phyloP scores from a whole-genome alignment of 92 coral and sea anemone species.

The Umimayanthus chanpuru region DNA sequence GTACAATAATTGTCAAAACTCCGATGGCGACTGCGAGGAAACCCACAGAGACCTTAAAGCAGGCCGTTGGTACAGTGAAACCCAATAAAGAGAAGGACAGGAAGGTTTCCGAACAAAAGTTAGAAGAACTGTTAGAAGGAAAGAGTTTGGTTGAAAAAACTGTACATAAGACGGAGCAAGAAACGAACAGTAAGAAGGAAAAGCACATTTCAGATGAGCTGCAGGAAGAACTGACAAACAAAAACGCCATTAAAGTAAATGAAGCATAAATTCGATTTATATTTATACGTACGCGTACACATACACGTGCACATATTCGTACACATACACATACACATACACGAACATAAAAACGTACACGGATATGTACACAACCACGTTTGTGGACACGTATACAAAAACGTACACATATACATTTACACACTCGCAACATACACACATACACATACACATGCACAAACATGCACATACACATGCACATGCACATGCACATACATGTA shows the following conservation, averaged over 20 bases:
- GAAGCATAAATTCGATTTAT: conserved; percentile 27
- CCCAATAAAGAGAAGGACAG: neutral
- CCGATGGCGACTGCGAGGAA: neutral
- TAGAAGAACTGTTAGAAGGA: neutral
- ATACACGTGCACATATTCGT: too few relatives aligned
- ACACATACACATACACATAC: too few relatives aligned
- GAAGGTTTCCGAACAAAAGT: neutral
- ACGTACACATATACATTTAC: conserved; percentile 4
- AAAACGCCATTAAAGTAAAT: conserved; percentile 71
- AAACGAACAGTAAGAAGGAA: too few relatives aligned
- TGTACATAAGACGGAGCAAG: neutral
- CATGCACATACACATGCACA: neutral
- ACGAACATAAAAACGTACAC: too few relatives aligned
- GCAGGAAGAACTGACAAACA: conserved; percentile 40
- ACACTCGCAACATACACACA: neutral
- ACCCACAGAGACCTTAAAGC: neutral
- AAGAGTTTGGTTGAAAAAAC: neutral
- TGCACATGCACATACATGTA: neutral
- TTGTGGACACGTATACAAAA: neutral
- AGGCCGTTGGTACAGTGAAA: neutral
- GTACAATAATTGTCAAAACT: neutral
- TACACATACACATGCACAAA: neutral
- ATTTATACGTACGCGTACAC: too few relatives aligned
- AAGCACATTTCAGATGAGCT: neutral
- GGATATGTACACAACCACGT: too few relatives aligned